Conservation (phyloP, 2,113 vertebrate genomes). For the Oophaga pumilio region DNA sequence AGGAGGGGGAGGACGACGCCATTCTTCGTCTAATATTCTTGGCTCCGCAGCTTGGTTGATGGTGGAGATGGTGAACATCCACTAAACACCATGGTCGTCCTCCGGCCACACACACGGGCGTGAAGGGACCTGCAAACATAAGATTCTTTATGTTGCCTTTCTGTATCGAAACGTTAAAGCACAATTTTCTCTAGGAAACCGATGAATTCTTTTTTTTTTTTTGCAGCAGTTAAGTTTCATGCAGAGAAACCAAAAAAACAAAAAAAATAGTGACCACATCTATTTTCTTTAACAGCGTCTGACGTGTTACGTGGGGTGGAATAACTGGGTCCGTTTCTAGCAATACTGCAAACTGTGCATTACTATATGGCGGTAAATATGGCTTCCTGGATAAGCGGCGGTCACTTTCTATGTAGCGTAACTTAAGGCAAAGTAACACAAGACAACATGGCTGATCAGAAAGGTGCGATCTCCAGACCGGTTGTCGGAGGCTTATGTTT, state of each 20-base stretch:
- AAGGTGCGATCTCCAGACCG: not conserved
- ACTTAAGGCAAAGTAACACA: no score
- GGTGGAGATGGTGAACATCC: not conserved
- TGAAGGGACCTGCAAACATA: slow-evolving; percentile 60
- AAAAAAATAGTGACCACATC: slow-evolving; percentile 52
- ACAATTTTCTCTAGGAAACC: slow-evolving; percentile 81
- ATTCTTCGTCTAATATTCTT: not conserved
- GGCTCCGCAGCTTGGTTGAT: no score
- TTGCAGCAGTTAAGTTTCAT: slow-evolving; percentile 63
- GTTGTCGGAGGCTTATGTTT: not conserved
- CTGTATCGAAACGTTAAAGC: slow-evolving; percentile 63
- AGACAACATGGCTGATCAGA: not conserved
- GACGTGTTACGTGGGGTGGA: slow-evolving; percentile 68
- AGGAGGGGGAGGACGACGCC: not conserved
- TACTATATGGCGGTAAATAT: slow-evolving; percentile 10
- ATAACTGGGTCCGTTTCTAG: slow-evolving; percentile 79
- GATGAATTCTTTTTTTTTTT: slow-evolving; percentile 72
- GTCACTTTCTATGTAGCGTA: no score
- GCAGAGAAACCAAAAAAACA: slow-evolving; percentile 79
- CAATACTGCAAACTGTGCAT: slow-evolving; percentile 72
- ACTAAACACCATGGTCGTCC: slow-evolving; percentile 55
- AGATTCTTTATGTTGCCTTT: slow-evolving; percentile 65
- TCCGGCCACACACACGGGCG: slow-evolving; percentile 56
- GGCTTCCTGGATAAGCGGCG: not conserved
- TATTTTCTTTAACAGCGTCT: slow-evolving; percentile 43